These are phyloP conservation scores for Monopterus albus DNA, from an alignment of 2,113 vertebrate genomes.

Conservation along the genomic window DNA sequence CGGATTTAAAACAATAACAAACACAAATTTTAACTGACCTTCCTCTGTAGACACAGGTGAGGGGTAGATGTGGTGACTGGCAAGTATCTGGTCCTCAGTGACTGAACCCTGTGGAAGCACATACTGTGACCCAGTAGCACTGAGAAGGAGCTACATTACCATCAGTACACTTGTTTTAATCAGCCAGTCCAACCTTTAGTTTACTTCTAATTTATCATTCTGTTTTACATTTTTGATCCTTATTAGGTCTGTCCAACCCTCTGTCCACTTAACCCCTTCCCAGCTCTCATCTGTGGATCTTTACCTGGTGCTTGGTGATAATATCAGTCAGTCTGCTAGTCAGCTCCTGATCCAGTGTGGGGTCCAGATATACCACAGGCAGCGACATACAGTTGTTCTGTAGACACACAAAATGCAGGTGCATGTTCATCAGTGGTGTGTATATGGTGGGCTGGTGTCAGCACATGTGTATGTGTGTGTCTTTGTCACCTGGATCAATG, in stretches of 20 bases:
- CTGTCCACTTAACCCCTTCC: neutral
- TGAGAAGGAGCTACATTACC: neutral
- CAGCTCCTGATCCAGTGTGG: conserved; percentile 90
- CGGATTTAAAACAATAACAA: neutral
- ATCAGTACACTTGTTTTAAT: neutral
- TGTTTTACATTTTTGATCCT: neutral
- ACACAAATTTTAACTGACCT: conserved; percentile 77
- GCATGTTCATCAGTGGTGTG: neutral
- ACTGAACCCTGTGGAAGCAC: conserved; percentile 85
- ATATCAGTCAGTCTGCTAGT: conserved; percentile 90
- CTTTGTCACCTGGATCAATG: conserved; percentile 88
- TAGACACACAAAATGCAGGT: conserved; percentile 25
- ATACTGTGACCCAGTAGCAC: conserved; percentile 20
- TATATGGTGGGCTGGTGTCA: neutral
- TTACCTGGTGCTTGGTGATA: conserved; percentile 93
- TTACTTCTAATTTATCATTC: neutral
- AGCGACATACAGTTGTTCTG: conserved; percentile 93
- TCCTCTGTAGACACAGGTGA: conserved; percentile 87
- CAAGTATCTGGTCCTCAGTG: conserved; percentile 90
- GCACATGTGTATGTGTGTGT: neutral
- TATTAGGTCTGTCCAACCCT: too few species aligned
- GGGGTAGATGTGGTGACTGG: conserved; percentile 92
- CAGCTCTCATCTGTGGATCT: neutral
- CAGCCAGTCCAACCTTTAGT: neutral
- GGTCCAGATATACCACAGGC: conserved; percentile 92